Base-by-base conservation (phyloP, 2,888 invertebrate genomes). In the Doris montereyensis region DNA sequence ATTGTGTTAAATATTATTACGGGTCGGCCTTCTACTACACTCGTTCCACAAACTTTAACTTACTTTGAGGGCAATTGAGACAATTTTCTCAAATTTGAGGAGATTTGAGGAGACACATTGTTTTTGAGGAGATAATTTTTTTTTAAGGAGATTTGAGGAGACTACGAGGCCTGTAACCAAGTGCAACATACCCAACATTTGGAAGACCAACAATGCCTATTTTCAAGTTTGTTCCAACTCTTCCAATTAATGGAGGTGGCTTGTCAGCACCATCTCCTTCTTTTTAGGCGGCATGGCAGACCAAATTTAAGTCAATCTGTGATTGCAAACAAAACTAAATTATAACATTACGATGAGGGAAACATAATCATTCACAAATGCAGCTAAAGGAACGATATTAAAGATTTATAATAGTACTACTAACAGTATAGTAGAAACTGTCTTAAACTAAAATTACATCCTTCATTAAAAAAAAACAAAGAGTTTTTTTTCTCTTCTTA, bases 171-270 rank as follows among this genome's bases (percentile, higher is more conserved):
- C 5, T 41, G 52, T 10, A 41, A 17, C 5, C 52, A 41, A 41
- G 52, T 17, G 17, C 5, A 41, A 67, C 84, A 86, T 87, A 92
- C 92, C 99, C 99, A 82, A 99, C 99, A 93, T 99, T 99, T 34
- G 99, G 99, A 78, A 99, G 94, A 74, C 93, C 93, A 78, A 93
- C 93, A 89, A 99, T 98, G 80, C 99, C 99, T 86, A 97, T 96
- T 93, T 97, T 97, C 82, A 99, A 93, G 93, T 97, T 98, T 76
- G 98, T 98, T 65, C 98, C 98, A 81, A 99, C 95, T 86, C 98
- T 94, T 30, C 99, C 99, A 91, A 99, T 96, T 77, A 98, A 93
- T 32, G 97, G 96, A 87, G 97, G 97, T 21, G 95, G 95, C 89
- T 96, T 96, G 57, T 88, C 89, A 57, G 90, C 91, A 24, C 88